Conservation (phyloP, 2,113 vertebrate species). For the Tachysurus fulvidraco region DNA sequence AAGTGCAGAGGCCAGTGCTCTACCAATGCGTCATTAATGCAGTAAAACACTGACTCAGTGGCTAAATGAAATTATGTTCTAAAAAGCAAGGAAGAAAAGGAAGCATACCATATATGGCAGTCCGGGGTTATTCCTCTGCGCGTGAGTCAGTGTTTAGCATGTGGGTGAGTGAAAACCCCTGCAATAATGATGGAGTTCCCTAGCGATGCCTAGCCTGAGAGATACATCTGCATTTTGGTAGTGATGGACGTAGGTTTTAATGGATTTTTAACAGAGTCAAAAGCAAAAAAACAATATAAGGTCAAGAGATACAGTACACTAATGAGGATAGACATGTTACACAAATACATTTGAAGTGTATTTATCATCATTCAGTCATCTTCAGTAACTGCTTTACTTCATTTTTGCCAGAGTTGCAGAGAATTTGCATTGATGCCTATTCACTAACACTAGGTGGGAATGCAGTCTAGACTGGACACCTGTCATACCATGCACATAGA, state of each 20-base stretch:
- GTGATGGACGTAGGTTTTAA: too few species aligned
- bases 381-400: not conserved
- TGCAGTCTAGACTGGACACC: not conserved
- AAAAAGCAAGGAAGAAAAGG: conserved; percentile 18
- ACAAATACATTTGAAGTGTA: not conserved
- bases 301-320: not conserved
- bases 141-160: conserved; percentile 26
- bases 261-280: not conserved
- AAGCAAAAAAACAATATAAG: not conserved
- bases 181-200: conserved; percentile 34
- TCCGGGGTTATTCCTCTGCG: conserved; percentile 28
- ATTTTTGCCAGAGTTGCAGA: too few species aligned
- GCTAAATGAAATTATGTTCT: conserved; percentile 6
- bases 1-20: conserved; percentile 28
- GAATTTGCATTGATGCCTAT: not conserved
- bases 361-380: not conserved
- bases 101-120: conserved; percentile 24
- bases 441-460: not conserved
- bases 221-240: not conserved
- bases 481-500: not conserved
- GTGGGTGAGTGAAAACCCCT: conserved; percentile 43
- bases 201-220: not conserved
- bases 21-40: conserved; percentile 14
- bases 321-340: not conserved
- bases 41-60: conserved; percentile 33